Percentiles rank a stretch among this genome's conserved stretches.
phyloP scores from a whole-genome alignment of 2,113 vertebrate genomes.

The Antechinus stuartii region DNA sequence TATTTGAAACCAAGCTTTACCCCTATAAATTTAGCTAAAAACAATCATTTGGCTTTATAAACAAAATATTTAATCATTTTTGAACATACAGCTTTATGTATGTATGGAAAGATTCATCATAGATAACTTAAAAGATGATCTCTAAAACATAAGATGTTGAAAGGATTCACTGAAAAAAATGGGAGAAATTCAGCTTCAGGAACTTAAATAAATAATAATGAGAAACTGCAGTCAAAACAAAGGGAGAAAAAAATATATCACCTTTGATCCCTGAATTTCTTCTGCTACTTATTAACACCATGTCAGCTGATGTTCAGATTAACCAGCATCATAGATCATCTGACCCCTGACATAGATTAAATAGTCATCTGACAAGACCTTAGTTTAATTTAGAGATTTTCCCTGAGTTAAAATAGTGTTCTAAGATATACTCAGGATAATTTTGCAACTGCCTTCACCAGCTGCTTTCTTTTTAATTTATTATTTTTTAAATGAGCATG shows the following conservation, averaged over 20 bases:
- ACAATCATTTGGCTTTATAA: constrained; percentile 53
- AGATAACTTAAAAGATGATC: constrained; percentile 59
- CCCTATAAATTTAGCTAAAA: constrained; percentile 65
- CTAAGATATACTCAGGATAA: constrained; percentile 61
- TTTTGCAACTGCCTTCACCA: constrained; percentile 57
- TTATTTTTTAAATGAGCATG: background rate
- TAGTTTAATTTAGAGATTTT: constrained; percentile 70
- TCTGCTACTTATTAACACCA: constrained; percentile 83
- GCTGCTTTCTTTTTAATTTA: constrained; percentile 69
- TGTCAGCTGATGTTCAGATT: constrained; percentile 83
- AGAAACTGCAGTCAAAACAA: constrained; percentile 80
- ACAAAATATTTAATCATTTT: constrained; percentile 66
- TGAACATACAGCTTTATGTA: constrained; percentile 42
- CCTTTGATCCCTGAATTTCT: constrained; percentile 80
- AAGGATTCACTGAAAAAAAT: constrained; percentile 74
- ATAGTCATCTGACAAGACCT: constrained; percentile 75
- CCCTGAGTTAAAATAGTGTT: constrained; percentile 67
- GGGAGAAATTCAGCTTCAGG: constrained; percentile 72
- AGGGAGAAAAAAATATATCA: constrained; percentile 73
- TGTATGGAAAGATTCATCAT: background rate
- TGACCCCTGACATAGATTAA: constrained; percentile 77
- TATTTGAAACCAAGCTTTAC: constrained; percentile 58
- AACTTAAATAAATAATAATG: constrained; percentile 80
- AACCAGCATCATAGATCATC: constrained; percentile 74
- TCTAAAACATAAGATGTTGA: constrained; percentile 75